Conservation (phyloP, 2,797 vertebrate genomes). For the Danio tinwini region DNA sequence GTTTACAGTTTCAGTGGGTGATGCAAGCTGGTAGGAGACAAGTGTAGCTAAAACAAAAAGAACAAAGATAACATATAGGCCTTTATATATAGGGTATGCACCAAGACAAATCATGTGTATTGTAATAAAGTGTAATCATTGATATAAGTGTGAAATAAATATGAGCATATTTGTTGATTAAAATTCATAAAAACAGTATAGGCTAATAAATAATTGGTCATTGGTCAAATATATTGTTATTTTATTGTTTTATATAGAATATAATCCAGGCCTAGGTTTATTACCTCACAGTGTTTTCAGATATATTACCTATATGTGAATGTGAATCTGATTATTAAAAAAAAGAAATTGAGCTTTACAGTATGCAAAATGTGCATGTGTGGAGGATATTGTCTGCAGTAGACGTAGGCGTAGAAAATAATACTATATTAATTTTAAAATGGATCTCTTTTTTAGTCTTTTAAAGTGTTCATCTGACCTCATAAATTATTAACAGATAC, state of each 20-base stretch:
- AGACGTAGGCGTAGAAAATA: background rate
- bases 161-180: background rate
- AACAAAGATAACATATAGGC: no score
- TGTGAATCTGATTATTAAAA: background rate
- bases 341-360: no score
- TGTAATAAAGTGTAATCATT: background rate
- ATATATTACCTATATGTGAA: background rate
- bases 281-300: background rate
- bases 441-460: no score
- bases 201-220: background rate
- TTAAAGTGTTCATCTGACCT: no score
- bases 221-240: background rate
- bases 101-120: background rate
- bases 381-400: background rate
- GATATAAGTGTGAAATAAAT: background rate
- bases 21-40: conserved; percentile 25
- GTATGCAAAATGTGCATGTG: no score
- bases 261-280: background rate
- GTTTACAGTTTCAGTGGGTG: conserved; percentile 43
- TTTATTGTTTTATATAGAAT: background rate
- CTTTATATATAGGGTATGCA: no score
- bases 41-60: background rate
- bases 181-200: background rate
- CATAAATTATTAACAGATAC: no score
- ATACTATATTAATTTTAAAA: no score